phyloP scores from a whole-genome alignment of 2,113 vertebrate genomes.

The Lophura nycthemera region DNA sequence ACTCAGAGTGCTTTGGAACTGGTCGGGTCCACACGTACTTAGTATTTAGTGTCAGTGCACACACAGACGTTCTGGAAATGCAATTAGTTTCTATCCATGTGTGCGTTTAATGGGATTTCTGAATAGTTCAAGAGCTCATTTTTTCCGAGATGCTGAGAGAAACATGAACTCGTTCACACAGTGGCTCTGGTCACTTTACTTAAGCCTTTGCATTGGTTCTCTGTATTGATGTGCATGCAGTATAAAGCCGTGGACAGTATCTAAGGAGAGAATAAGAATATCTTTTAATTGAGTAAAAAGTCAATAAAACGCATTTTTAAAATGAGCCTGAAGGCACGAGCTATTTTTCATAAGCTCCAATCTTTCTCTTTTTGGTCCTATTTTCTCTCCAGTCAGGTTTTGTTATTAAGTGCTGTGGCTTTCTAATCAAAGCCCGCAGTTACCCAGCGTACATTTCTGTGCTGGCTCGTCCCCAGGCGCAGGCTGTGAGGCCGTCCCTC shows the following conservation, averaged over 20 bases:
- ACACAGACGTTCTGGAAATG: constrained; percentile 5
- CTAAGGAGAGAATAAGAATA: constrained; percentile 45
- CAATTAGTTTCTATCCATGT: constrained; percentile 20
- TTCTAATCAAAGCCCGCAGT: constrained; percentile 66
- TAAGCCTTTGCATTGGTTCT: not conserved
- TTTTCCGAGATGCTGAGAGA: constrained; percentile 39
- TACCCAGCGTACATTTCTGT: constrained; percentile 61
- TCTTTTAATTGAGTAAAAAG: constrained; percentile 49
- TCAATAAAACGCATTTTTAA: constrained; percentile 56
- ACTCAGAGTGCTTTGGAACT: not conserved
- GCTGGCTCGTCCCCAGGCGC: constrained; percentile 72
- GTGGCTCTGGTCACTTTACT: not conserved
- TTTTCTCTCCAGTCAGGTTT: constrained; percentile 44
- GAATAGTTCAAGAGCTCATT: constrained; percentile 14
- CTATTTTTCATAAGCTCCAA: constrained; percentile 40
- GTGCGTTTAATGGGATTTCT: constrained; percentile 55
- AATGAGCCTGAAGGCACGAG: not conserved
- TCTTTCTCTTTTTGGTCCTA: not conserved
- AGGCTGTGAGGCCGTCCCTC: constrained; percentile 78
- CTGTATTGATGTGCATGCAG: constrained; percentile 1
- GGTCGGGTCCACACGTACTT: not conserved
- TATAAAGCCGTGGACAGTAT: not conserved
- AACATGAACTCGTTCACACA: constrained; percentile 3
- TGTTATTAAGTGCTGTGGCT: constrained; percentile 55
- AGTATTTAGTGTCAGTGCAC: not conserved